Conservation (phyloP, 2,888 invertebrate species). For the Camponotus fellah region DNA sequence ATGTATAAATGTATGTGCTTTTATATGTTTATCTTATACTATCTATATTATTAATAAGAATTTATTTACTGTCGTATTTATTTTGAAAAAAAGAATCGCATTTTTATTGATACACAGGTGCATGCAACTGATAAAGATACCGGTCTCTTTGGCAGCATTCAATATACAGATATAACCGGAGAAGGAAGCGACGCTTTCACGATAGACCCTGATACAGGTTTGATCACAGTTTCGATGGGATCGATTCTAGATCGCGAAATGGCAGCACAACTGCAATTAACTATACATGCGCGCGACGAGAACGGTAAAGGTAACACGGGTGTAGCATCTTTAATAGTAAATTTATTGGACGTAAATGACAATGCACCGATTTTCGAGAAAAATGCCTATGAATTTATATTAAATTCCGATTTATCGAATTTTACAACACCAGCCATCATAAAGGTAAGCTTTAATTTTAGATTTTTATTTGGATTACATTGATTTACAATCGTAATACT, state of each 20-base stretch:
- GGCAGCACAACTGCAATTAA: constrained; percentile 92
- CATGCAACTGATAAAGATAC: constrained; percentile 94
- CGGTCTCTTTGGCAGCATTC: constrained; percentile 92
- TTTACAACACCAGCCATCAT: constrained; percentile 93
- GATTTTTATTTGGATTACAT: neutral
- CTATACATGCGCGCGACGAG: constrained; percentile 95
- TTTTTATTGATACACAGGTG: constrained; percentile 85
- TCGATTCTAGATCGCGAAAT: constrained; percentile 93
- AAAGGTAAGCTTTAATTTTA: constrained; percentile 85
- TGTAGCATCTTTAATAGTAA: constrained; percentile 91
- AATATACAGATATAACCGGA: constrained; percentile 93
- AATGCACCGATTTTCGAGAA: constrained; percentile 94
- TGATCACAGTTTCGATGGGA: constrained; percentile 92
- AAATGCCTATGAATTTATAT: constrained; percentile 92
- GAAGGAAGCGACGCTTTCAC: constrained; percentile 92
- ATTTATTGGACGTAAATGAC: constrained; percentile 94
- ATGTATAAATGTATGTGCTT: too few relatives aligned
- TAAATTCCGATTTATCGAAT: constrained; percentile 91
- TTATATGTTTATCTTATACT: too few relatives aligned
- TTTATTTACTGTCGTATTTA: neutral
- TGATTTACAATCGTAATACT: neutral
- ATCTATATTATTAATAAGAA: neutral
- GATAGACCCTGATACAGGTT: constrained; percentile 92
- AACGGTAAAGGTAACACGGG: constrained; percentile 93
- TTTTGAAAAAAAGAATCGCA: neutral